Percentiles rank a stretch among this genome's conserved stretches.
Conservation (phyloP, 2,888 invertebrate genomes). For the Hipparchia semele region DNA sequence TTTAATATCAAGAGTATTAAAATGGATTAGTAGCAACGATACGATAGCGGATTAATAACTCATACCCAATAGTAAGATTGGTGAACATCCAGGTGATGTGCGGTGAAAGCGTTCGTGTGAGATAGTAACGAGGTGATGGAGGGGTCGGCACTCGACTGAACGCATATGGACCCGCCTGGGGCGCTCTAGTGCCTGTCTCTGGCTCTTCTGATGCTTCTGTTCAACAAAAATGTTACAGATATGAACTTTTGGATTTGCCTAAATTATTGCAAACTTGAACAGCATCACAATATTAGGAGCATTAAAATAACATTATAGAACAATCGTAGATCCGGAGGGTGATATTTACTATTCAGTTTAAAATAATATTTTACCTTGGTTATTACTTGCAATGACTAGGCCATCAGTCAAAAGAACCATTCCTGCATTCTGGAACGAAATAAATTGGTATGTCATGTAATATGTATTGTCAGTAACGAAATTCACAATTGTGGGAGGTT, state of each 20-base stretch:
- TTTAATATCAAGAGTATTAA: neutral
- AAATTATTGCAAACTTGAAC: neutral
- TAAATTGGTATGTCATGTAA: neutral
- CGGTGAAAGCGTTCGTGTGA: slow-evolving; percentile 84
- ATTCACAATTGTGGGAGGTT: no score
- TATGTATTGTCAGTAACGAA: neutral
- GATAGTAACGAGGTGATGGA: slow-evolving; percentile 90
- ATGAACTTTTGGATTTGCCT: neutral
- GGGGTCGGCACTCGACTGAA: slow-evolving; percentile 94
- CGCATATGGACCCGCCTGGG: slow-evolving; percentile 94
- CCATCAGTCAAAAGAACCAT: slow-evolving; percentile 90
- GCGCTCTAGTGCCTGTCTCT: slow-evolving; percentile 88
- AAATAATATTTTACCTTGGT: slow-evolving; percentile 80
- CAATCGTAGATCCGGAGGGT: no score
- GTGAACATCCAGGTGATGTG: slow-evolving; percentile 92
- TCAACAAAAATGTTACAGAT: neutral
- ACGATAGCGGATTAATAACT: neutral
- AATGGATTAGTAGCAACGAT: neutral
- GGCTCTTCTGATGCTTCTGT: slow-evolving; percentile 11
- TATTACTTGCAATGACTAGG: slow-evolving; percentile 83
- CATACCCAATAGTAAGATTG: slow-evolving; percentile 90
- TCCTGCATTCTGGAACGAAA: slow-evolving; percentile 87
- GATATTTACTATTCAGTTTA: neutral
- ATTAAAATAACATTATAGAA: no score
- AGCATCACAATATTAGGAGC: no score